Conservation (phyloP, 2,888 invertebrate genomes). For the Dasypogon diadema region DNA sequence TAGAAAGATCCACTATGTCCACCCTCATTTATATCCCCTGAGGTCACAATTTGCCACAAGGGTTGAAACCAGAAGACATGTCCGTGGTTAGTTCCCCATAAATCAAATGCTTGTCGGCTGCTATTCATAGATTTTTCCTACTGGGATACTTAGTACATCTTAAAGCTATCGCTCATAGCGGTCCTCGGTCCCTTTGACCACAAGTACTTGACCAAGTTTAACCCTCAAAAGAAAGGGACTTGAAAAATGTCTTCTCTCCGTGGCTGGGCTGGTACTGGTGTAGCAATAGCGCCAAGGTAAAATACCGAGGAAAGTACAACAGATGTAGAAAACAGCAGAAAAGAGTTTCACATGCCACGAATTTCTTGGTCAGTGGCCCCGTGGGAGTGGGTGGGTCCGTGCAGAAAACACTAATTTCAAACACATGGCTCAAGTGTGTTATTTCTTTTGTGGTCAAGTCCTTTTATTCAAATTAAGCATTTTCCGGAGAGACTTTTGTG, state of each 20-base stretch:
- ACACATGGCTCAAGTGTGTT: slow-evolving; percentile 54
- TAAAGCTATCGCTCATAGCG: slow-evolving; percentile 35
- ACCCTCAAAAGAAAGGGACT: slow-evolving; percentile 33
- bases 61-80: slow-evolving; percentile 56
- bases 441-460: slow-evolving; percentile 55
- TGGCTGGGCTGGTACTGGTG: neutral
- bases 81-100: slow-evolving; percentile 55
- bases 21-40: slow-evolving; percentile 56
- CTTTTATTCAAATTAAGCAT: slow-evolving; percentile 56
- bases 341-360: slow-evolving; percentile 38
- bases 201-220: slow-evolving; percentile 48
- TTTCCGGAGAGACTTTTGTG: neutral
- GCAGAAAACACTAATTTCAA: slow-evolving; percentile 55
- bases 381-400: slow-evolving; percentile 22
- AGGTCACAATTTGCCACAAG: slow-evolving; percentile 57
- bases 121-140: slow-evolving; percentile 44
- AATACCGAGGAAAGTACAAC: slow-evolving; percentile 49
- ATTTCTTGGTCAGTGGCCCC: slow-evolving; percentile 26
- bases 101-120: slow-evolving; percentile 55
- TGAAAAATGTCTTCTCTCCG: slow-evolving; percentile 36
- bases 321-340: slow-evolving; percentile 52
- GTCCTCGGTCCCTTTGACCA: slow-evolving; percentile 33
- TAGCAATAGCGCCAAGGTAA: slow-evolving; percentile 12
- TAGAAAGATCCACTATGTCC: slow-evolving; percentile 38
- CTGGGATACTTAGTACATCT: slow-evolving; percentile 20